phyloP scores from a whole-genome alignment of 2,113 vertebrate species.

The Paracanthobrama guichenoti region DNA sequence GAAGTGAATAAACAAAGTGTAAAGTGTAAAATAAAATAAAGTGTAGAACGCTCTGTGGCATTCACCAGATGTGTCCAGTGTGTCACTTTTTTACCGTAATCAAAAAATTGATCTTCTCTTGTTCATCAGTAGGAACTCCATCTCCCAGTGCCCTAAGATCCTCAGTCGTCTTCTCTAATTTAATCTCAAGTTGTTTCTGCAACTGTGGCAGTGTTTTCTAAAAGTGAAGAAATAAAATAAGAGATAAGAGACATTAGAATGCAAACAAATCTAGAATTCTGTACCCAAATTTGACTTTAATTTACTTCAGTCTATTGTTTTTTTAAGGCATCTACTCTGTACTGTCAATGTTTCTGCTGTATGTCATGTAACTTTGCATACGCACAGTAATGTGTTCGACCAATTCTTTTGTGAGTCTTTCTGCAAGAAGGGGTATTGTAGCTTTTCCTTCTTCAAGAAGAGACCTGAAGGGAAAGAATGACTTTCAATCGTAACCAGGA shows the following conservation, averaged over 20 bases:
- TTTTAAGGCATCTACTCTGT: neutral
- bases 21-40: too few relatives aligned
- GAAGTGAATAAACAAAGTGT: too few relatives aligned
- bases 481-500: neutral
- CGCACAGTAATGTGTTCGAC: constrained; percentile 53
- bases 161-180: too few relatives aligned
- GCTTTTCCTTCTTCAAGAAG: constrained; percentile 54
- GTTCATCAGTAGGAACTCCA: constrained; percentile 49
- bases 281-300: neutral
- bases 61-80: neutral
- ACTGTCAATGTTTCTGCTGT: neutral
- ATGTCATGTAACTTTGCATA: neutral
- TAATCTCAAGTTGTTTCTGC: too few relatives aligned
- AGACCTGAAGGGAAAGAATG: constrained; percentile 2
- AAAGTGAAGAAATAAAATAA: too few relatives aligned
- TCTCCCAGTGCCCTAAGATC: constrained; percentile 30
- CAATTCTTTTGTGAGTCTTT: constrained; percentile 55
- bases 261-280: neutral
- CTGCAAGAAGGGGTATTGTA: constrained; percentile 52
- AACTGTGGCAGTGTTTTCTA: too few relatives aligned
- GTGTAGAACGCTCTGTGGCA: too few relatives aligned
- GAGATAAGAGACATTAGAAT: neutral
- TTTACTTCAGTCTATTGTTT: neutral
- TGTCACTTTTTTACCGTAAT: constrained; percentile 32
- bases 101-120: constrained; percentile 42